These are phyloP conservation scores for Zenarchopterus dispar DNA, from an alignment of 2,797 vertebrate genomes.

Conservation along the genomic window DNA sequence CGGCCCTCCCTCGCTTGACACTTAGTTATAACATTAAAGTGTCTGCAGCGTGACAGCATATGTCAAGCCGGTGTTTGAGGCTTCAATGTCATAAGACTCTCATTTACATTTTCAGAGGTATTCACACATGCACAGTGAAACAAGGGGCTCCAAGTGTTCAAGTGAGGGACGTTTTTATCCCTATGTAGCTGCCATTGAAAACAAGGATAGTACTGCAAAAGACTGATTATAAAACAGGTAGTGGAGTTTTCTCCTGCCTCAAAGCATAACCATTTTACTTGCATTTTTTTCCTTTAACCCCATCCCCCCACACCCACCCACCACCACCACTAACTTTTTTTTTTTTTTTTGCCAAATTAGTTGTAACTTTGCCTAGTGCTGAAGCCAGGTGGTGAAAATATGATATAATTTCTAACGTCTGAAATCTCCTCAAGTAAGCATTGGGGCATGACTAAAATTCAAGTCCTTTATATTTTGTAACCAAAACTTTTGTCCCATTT, in stretches of 20 bases:
- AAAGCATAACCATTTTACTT: too few species aligned
- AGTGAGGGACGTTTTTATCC: constrained; percentile 38
- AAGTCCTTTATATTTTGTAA: too few species aligned
- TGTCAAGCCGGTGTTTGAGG: constrained; percentile 55
- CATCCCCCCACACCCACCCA: too few species aligned
- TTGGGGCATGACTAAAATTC: too few species aligned
- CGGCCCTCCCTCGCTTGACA: constrained; percentile 60
- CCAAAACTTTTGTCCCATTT: background rate
- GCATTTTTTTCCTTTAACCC: too few species aligned
- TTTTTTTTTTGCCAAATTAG: too few species aligned
- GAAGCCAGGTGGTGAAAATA: too few species aligned
- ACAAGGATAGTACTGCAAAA: constrained; percentile 19
- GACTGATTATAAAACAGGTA: constrained; percentile 11
- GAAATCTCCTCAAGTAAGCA: too few species aligned
- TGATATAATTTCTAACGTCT: too few species aligned
- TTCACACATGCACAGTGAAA: constrained; percentile 63
- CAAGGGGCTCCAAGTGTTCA: constrained; percentile 45
- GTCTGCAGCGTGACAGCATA: constrained; percentile 68
- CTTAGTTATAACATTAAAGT: constrained; percentile 67
- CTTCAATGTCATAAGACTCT: constrained; percentile 62
- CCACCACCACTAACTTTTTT: too few species aligned
- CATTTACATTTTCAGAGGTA: constrained; percentile 63
- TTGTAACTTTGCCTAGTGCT: too few species aligned
- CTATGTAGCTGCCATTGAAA: constrained; percentile 56
- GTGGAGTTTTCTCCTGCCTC: constrained; percentile 20